These are phyloP conservation scores for Elysia crispata DNA, from an alignment of 2,888 invertebrate genomes.

Conservation along the genomic window DNA sequence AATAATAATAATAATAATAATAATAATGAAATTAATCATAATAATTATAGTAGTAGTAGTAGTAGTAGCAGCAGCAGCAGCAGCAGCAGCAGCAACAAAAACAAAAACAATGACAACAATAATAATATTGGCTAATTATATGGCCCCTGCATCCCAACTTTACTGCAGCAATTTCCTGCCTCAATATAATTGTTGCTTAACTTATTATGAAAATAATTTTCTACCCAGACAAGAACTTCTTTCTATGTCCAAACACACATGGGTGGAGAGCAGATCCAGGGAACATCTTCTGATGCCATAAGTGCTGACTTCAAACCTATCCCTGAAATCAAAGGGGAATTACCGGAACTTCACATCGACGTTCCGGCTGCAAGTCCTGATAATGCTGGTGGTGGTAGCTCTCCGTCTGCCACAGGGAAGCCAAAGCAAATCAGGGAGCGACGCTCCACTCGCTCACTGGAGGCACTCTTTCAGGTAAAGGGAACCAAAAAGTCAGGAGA, in stretches of 20 bases:
- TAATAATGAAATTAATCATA: not conserved
- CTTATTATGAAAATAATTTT: not conserved
- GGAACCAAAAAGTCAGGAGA: not conserved
- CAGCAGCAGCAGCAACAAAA: constrained; percentile 4
- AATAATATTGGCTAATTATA: too few species aligned
- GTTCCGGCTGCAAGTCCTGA: too few species aligned
- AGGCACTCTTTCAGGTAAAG: constrained; percentile 66
- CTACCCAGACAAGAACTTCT: not conserved
- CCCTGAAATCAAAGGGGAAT: too few species aligned
- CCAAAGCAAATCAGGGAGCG: constrained; percentile 47
- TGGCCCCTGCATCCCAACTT: too few species aligned
- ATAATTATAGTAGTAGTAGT: not conserved
- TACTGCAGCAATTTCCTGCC: not conserved
- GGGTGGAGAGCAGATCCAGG: too few species aligned
- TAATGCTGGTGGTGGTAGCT: too few species aligned
- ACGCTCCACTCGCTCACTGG: constrained; percentile 69
- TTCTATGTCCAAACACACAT: too few species aligned
- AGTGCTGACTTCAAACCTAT: too few species aligned
- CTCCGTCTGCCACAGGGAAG: constrained; percentile 25
- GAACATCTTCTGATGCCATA: too few species aligned
- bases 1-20: not conserved
- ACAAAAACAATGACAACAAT: not conserved
- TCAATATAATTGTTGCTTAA: too few species aligned
- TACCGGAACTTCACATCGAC: too few species aligned
- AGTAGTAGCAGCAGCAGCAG: constrained; percentile 12